Evolutionary conservation across 2,888 invertebrate genomes (phyloP).

Genomic region (Nephrocerus scutellatus): DNA sequence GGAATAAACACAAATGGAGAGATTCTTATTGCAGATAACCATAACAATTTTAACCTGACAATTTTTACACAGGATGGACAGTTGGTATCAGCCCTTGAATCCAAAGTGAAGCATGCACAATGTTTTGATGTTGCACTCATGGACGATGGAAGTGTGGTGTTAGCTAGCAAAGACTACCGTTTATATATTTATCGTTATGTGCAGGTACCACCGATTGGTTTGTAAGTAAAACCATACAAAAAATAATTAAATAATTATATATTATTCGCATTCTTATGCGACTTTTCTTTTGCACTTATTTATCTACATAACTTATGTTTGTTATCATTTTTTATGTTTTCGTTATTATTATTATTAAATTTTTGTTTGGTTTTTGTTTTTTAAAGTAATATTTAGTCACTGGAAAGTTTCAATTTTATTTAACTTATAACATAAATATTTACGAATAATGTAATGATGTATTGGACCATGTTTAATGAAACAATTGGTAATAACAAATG

Average conservation of each 20-base stretch:
- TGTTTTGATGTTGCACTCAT: conserved; percentile 99
- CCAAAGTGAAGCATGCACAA: conserved; percentile 99
- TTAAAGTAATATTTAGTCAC: conserved; percentile 6
- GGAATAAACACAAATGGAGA: conserved; percentile 96
- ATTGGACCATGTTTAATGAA: no score
- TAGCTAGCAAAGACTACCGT: conserved; percentile 98
- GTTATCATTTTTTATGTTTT: conserved; percentile 20
- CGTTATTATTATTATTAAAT: conserved; percentile 15
- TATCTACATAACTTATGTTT: conserved; percentile 18
- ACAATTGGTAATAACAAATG: not conserved
- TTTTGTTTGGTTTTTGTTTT: conserved; percentile 17
- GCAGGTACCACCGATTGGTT: conserved; percentile 75
- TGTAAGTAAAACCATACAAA: conserved; percentile 32
- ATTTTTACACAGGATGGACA: conserved; percentile 98
- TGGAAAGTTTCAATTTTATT: not conserved
- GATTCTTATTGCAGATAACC: conserved; percentile 98
- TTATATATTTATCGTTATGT: conserved; percentile 99
- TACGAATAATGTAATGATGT: conserved; percentile 22
- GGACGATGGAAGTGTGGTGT: conserved; percentile 97
- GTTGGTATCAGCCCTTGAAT: conserved; percentile 95
- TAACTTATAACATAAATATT: no score
- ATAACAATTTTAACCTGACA: conserved; percentile 99
- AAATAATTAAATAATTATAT: not conserved
- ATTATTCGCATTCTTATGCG: conserved; percentile 10
- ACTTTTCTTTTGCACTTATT: conserved; percentile 23